These are phyloP conservation scores for Crossaster papposus DNA, from an alignment of 53 echinoderm and acorn worm species.

Conservation along the genomic window DNA sequence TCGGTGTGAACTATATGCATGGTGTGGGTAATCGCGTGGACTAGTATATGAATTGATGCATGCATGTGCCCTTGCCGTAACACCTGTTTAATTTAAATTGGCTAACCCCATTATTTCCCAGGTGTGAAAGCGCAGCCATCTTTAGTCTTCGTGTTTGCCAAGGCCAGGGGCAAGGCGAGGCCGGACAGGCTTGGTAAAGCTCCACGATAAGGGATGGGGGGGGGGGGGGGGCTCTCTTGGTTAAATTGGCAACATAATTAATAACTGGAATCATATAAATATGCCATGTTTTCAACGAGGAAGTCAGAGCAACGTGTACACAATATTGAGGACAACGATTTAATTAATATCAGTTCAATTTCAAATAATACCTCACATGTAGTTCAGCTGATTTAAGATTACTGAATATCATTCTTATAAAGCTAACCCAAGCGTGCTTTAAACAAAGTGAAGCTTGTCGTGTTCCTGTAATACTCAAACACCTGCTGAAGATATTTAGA, in stretches of 20 bases:
- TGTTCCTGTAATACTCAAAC: neutral
- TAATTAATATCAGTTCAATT: too few species aligned
- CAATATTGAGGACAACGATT: too few species aligned
- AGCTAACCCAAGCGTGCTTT: neutral
- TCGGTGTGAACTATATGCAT: too few species aligned
- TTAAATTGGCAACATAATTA: too few species aligned
- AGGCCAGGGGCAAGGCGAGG: slow-evolving; percentile 11
- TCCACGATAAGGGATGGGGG: neutral
- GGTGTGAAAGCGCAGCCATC: neutral
- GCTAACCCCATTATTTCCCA: slow-evolving; percentile 22
- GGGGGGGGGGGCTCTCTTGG: neutral
- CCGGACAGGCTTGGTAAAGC: neutral
- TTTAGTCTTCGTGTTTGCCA: slow-evolving; percentile 7
- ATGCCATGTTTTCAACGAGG: too few species aligned
- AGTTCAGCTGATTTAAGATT: too few species aligned
- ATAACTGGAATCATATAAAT: too few species aligned
- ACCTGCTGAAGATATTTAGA: neutral
- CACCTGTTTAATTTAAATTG: slow-evolving; percentile 45
- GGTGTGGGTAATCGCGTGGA: neutral
- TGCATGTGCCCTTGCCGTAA: neutral
- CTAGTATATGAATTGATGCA: neutral
- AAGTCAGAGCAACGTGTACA: too few species aligned
- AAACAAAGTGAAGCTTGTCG: neutral
- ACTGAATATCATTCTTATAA: neutral
- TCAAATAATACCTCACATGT: too few species aligned